Conservation (phyloP, 2,888 invertebrate species). For the Microplitis manilae region DNA sequence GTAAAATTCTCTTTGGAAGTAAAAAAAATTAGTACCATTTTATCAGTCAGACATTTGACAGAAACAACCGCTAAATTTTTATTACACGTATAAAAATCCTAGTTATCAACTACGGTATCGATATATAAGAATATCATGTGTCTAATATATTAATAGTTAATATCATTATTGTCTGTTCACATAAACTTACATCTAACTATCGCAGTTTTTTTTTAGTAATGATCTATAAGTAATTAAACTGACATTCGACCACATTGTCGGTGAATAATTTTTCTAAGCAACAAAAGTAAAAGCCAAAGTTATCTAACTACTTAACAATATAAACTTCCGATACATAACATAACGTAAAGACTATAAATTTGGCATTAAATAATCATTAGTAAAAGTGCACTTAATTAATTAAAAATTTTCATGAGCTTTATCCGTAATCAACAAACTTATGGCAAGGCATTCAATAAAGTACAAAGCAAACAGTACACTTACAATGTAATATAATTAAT, state of each 20-base stretch:
- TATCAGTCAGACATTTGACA: not conserved
- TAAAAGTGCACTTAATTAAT: not conserved
- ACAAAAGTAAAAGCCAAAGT: constrained; percentile 9
- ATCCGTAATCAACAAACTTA: constrained; percentile 5
- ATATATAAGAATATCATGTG: constrained; percentile 17
- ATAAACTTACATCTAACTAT: constrained; percentile 65
- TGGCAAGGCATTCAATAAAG: constrained; percentile 18
- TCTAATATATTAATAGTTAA: not conserved
- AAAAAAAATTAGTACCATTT: not conserved
- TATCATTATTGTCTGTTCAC: constrained; percentile 69
- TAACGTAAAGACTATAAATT: constrained; percentile 13
- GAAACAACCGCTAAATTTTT: not conserved
- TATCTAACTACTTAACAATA: constrained; percentile 21
- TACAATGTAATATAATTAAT: not conserved
- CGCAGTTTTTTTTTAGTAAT: constrained; percentile 38
- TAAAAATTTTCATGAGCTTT: not conserved
- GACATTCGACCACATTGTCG: too few relatives aligned
- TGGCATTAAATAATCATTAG: not conserved
- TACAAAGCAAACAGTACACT: constrained; percentile 17
- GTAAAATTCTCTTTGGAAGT: not conserved
- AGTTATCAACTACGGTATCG: not conserved
- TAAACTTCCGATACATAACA: constrained; percentile 17
- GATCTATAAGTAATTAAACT: too few relatives aligned
- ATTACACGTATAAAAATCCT: not conserved
- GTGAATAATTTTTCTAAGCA: not conserved